These are phyloP conservation scores for Paralichthys olivaceus DNA, from an alignment of 2,113 vertebrate genomes.

Conservation along the genomic window DNA sequence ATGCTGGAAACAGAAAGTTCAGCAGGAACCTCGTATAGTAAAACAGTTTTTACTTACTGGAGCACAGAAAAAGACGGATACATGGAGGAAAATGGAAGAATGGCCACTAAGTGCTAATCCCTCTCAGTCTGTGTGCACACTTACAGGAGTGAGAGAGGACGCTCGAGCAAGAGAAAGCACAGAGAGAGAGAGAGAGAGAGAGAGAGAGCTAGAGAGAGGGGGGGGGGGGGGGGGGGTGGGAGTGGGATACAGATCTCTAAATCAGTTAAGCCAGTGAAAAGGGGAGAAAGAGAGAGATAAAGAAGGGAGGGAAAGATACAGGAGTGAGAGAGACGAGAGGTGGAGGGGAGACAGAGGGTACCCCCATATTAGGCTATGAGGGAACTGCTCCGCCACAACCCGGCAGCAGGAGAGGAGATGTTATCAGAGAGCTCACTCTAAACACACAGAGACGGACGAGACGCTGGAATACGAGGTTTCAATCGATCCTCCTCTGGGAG, in stretches of 20 bases:
- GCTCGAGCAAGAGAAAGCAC: constrained; percentile 25
- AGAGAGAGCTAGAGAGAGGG: constrained; percentile 20
- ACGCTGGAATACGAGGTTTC: constrained; percentile 34
- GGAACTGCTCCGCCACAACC: constrained; percentile 45
- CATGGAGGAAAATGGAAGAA: constrained; percentile 47
- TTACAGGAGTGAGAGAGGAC: constrained; percentile 51
- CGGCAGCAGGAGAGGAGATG: constrained; percentile 61
- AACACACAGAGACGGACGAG: constrained; percentile 54
- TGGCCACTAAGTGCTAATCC: constrained; percentile 55
- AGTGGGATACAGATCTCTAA: constrained; percentile 44
- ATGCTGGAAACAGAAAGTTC: constrained; percentile 3
- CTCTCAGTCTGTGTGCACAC: constrained; percentile 56
- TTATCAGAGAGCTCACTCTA: constrained; percentile 66
- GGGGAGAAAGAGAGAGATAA: constrained; percentile 32
- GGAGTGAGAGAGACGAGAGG: constrained; percentile 5
- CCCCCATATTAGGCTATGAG: constrained; percentile 83
- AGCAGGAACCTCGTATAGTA: constrained; percentile 27
- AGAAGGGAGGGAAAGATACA: constrained; percentile 31
- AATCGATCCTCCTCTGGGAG: constrained; percentile 62
- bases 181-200: constrained; percentile 39
- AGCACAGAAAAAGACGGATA: constrained; percentile 37
- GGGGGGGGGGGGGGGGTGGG: constrained; percentile 11
- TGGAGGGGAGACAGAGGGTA: constrained; percentile 43
- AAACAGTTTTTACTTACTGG: constrained; percentile 71
- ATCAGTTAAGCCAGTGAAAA: constrained; percentile 15